Conservation (phyloP, 1,140 invertebrate genomes). For the Bombus huntii region DNA sequence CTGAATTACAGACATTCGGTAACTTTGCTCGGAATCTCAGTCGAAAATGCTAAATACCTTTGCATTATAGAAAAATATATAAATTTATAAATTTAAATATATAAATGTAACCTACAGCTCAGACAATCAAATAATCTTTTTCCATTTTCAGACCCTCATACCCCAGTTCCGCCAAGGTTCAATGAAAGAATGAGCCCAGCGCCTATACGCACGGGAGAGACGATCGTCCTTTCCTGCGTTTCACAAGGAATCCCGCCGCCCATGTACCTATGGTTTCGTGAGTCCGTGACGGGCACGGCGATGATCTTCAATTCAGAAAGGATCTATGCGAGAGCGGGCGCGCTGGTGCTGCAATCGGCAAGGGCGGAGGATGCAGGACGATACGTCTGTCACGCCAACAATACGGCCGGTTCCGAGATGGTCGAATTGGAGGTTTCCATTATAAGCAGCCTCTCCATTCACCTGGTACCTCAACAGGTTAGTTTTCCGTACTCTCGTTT, state of each 20-base stretch:
- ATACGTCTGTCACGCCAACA: slow-evolving; percentile 94
- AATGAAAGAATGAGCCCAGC: slow-evolving; percentile 81
- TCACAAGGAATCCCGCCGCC: slow-evolving; percentile 83
- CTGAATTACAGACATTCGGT: not conserved
- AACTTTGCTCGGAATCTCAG: not conserved
- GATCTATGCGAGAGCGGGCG: slow-evolving; percentile 83
- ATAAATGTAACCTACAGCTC: not conserved
- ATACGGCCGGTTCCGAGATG: slow-evolving; percentile 92
- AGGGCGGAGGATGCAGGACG: slow-evolving; percentile 90
- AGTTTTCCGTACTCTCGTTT: slow-evolving; percentile 59
- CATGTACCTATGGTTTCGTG: slow-evolving; percentile 82
- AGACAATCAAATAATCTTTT: not conserved
- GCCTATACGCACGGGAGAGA: slow-evolving; percentile 82
- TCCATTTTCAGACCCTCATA: slow-evolving; percentile 79
- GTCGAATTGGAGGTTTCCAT: slow-evolving; percentile 91
- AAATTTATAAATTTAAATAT: slow-evolving; percentile 4
- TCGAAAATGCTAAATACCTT: not conserved
- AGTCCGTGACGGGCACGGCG: slow-evolving; percentile 76
- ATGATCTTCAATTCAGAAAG: slow-evolving; percentile 80
- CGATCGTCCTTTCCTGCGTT: slow-evolving; percentile 82
- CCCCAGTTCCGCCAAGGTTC: slow-evolving; percentile 80
- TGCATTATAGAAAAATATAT: not conserved
- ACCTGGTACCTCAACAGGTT: slow-evolving; percentile 83
- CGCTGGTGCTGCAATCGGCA: slow-evolving; percentile 86
- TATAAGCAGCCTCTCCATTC: slow-evolving; percentile 80